Percentiles rank a stretch among this genome's conserved stretches.
phyloP scores from a whole-genome alignment of 2,888 invertebrate species.

The Metopia argyrocephala region DNA sequence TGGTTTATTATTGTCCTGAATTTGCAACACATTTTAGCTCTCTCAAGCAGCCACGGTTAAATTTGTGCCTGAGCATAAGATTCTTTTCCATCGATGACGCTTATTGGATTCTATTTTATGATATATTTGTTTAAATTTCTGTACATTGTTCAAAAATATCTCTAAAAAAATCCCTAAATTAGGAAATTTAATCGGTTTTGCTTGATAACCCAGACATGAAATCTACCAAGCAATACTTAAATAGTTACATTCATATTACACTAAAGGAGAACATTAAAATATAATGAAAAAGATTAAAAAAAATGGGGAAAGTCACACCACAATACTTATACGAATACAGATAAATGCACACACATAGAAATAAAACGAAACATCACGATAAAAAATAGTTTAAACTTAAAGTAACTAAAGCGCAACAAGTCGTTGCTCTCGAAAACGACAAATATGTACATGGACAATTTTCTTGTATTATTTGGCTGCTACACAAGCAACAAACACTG shows the following conservation, averaged over 20 bases:
- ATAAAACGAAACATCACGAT: conserved; percentile 5
- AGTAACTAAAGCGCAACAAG: conserved; percentile 67
- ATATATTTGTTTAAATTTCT: background rate
- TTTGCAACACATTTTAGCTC: too few species aligned
- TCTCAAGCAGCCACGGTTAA: too few species aligned
- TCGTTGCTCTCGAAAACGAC: conserved; percentile 67
- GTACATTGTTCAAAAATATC: background rate
- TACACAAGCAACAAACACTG: too few species aligned
- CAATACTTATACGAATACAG: background rate
- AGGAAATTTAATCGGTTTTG: conserved; percentile 1
- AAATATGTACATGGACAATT: conserved; percentile 38
- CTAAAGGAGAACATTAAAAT: background rate
- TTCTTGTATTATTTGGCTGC: background rate
- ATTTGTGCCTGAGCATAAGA: too few species aligned
- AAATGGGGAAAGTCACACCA: background rate
- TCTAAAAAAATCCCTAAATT: background rate
- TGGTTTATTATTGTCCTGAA: too few species aligned
- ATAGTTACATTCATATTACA: conserved; percentile 14
- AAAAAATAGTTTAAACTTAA: background rate
- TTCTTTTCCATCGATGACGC: too few species aligned
- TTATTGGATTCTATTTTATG: too few species aligned
- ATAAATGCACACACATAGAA: background rate
- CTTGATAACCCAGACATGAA: conserved; percentile 19
- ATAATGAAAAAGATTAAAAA: background rate
- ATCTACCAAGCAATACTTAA: background rate